Evolutionary conservation across 1,140 invertebrate genomes (phyloP), one percentile per base, ranked within the genome.

Genomic region (Zaprionus africanus): DNA sequence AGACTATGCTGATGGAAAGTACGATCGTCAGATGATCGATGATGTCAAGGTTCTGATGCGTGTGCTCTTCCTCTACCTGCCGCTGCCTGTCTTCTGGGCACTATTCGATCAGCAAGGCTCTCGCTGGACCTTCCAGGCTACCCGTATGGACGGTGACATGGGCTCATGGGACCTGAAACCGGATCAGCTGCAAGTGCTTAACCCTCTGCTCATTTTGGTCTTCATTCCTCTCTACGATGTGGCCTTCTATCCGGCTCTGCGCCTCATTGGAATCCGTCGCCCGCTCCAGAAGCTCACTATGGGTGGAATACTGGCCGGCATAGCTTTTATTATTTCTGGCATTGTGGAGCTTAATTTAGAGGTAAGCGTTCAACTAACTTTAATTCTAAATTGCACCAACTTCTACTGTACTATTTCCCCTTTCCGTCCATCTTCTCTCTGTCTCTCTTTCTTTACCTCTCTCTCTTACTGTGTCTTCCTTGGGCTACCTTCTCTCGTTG

Each of bases 101-200:
- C 93, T 98, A 5, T 96, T 96, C 90, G 96, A 96, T 91, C 96
- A 96, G 92, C 96, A 96, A 94, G 98, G 98, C 5, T 99, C 98
- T 0, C 94, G 97, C 51, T 99, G 98, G 98, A 98, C 98, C 0
- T 95, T 99, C 72, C 98, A 99, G 94, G 98, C 98, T 11, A 96
- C 96, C 0, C 94, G 96, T 78, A 98, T 99, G 97, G 94, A 98
- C 90, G 97, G 98, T 11, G 93, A 96, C 53, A 93, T 99, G 36
- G 95, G 96, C 3, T 94, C 94, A 54, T 92, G 93, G 91, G 93
- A 93, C 4, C 92, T 97, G n/a, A 95, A 97, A 81, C 96, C 97
- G 0, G 97, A 97, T 93, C 96, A 97, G 93, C 95, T 97, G 94
- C 96, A 97, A 93, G 95, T 96, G 56, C 91, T 97, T 1, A 98